Evolutionary conservation across 2,113 vertebrate genomes (phyloP).

Genomic region (Carassius gibelio): DNA sequence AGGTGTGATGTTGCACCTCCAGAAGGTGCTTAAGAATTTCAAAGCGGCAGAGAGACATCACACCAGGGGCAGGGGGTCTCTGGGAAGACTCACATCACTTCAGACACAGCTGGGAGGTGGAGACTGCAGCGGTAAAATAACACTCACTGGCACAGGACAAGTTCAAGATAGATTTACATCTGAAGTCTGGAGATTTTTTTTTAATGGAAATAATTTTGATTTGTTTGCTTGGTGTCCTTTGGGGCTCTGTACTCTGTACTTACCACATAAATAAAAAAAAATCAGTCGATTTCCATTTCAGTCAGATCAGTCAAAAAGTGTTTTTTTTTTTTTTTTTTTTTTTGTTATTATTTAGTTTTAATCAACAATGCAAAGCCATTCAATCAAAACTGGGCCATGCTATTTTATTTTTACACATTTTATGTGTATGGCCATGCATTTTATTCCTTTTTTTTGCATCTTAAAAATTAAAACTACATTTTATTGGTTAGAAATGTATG

Average conservation of each 20-base stretch:
- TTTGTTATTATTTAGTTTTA: neutral
- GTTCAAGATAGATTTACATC: conserved; percentile 9
- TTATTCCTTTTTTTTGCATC: no score
- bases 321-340: no score
- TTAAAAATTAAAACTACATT: no score
- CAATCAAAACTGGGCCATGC: neutral
- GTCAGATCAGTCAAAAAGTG: no score
- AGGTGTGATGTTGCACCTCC: conserved; percentile 71
- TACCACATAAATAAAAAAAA: neutral
- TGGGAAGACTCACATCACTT: conserved; percentile 56
- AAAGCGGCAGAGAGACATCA: conserved; percentile 62
- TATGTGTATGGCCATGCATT: neutral
- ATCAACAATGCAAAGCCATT: neutral
- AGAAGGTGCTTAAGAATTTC: conserved; percentile 68
- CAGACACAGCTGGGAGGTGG: conserved; percentile 12
- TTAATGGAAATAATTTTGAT: neutral
- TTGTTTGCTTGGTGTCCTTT: no score
- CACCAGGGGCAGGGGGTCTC: conserved; percentile 76
- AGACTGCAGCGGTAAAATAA: neutral
- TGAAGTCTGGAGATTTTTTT: neutral
- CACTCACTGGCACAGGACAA: neutral
- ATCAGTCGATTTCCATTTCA: no score
- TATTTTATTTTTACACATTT: neutral
- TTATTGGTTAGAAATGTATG: no score
- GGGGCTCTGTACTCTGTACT: no score